Conservation (phyloP, 1,140 invertebrate species). For the Leptestheria dahalacensis region DNA sequence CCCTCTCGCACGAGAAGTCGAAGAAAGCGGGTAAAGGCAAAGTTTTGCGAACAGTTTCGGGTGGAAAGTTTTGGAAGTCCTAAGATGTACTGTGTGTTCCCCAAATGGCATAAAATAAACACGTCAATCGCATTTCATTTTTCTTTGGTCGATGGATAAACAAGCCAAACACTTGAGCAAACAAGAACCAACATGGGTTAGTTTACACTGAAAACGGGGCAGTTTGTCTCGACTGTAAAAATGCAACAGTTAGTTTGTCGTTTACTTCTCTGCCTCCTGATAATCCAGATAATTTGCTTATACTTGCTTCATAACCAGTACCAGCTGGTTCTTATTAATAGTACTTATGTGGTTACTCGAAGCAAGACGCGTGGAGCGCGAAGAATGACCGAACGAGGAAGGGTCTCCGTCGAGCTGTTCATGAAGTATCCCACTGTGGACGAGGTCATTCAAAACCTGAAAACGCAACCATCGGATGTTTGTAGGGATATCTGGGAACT, state of each 20-base stretch:
- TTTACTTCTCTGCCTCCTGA: not conserved
- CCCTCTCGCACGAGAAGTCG: slow-evolving; percentile 27
- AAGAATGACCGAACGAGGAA: not conserved
- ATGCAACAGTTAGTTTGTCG: not conserved
- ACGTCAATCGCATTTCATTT: not conserved
- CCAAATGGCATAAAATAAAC: too few species aligned
- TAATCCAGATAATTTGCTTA: not conserved
- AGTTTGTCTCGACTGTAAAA: too few species aligned
- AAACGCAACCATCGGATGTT: not conserved
- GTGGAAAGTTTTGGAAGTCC: slow-evolving; percentile 39
- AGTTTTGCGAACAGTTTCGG: slow-evolving; percentile 29
- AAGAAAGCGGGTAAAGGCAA: slow-evolving; percentile 34
- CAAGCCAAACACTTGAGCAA: not conserved
- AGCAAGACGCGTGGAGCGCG: not conserved
- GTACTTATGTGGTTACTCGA: too few species aligned
- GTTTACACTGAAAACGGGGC: too few species aligned
- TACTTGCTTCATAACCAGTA: too few species aligned
- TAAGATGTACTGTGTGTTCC: not conserved
- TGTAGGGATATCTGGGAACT: not conserved
- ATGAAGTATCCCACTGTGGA: not conserved
- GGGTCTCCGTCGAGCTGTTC: not conserved
- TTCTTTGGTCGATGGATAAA: not conserved
- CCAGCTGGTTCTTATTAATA: too few species aligned
- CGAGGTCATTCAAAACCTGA: not conserved
- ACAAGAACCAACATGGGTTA: not conserved